Percentiles rank a stretch among this genome's conserved stretches.
phyloP scores from a whole-genome alignment of 2,797 vertebrate genomes.

The Lithobates sylvaticus region DNA sequence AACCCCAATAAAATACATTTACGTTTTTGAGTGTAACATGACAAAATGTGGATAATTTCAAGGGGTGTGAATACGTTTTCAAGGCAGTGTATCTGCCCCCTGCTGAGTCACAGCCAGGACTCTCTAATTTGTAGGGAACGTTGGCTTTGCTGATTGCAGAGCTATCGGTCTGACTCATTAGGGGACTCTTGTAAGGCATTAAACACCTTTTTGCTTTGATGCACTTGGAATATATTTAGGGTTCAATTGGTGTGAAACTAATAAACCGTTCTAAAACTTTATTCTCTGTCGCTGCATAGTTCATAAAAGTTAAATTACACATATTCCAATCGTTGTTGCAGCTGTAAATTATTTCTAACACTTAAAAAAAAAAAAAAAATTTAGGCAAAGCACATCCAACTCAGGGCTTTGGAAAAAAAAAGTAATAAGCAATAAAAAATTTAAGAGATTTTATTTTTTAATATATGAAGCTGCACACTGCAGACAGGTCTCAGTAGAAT shows the following conservation, averaged over 20 bases:
- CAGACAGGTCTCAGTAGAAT: slow-evolving; percentile 12
- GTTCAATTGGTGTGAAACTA: background rate
- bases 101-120: too few relatives aligned
- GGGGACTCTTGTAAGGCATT: background rate
- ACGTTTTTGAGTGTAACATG: too few relatives aligned
- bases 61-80: too few relatives aligned
- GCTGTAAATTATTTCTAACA: background rate
- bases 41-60: too few relatives aligned
- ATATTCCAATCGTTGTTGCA: background rate
- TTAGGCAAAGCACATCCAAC: slow-evolving; percentile 7
- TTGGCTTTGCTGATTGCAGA: too few relatives aligned
- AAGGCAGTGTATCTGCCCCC: too few relatives aligned
- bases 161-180: too few relatives aligned
- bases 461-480: slow-evolving; percentile 9
- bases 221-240: background rate
- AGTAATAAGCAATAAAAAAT: slow-evolving; percentile 31
- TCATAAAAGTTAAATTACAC: background rate
- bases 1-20: too few relatives aligned
- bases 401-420: slow-evolving; percentile 4
- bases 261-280: background rate
- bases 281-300: background rate
- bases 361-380: slow-evolving; percentile 18
- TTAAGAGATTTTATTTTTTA: slow-evolving; percentile 24
- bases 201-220: background rate
- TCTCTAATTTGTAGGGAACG: too few relatives aligned